Percentiles rank a stretch among this genome's conserved stretches.
phyloP scores from a whole-genome alignment of 2,797 vertebrate genomes.

The Bradypodion pumilum region DNA sequence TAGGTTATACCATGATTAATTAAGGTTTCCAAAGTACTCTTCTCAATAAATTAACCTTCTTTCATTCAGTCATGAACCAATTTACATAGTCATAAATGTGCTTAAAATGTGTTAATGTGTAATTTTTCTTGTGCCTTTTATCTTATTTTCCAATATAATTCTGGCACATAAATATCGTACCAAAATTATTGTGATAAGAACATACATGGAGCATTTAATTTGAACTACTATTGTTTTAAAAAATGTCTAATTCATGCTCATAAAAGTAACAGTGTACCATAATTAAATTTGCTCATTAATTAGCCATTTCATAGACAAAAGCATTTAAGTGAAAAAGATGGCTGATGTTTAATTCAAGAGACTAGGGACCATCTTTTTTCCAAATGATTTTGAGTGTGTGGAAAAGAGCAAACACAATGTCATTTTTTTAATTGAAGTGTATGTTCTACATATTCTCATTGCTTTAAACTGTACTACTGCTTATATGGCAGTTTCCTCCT shows the following conservation, averaged over 20 bases:
- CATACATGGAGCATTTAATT: neutral
- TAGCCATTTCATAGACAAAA: neutral
- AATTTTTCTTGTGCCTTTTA: neutral
- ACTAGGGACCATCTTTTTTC: neutral
- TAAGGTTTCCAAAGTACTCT: neutral
- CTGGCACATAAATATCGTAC: neutral
- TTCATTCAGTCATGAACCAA: neutral
- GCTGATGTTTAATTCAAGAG: conserved; percentile 27
- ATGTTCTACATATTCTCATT: neutral
- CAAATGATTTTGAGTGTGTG: conserved; percentile 10
- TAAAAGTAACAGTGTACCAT: conserved; percentile 23
- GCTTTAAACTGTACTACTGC: neutral
- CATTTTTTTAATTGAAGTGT: too few relatives aligned
- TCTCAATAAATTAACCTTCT: neutral
- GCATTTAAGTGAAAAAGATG: conserved; percentile 36
- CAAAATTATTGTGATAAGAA: fast-evolving
- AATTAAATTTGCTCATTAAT: conserved; percentile 12
- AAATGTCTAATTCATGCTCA: neutral
- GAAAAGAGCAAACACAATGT: conserved; percentile 40
- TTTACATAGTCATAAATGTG: neutral
- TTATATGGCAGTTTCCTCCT: neutral
- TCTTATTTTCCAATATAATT: fast-evolving
- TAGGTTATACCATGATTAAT: neutral
- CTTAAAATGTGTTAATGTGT: neutral
- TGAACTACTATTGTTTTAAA: neutral